Evolutionary conservation across 2,888 invertebrate species (phyloP), one percentile per base, ranked within the genome.

Genomic region (Eupithecia pulchellata): DNA sequence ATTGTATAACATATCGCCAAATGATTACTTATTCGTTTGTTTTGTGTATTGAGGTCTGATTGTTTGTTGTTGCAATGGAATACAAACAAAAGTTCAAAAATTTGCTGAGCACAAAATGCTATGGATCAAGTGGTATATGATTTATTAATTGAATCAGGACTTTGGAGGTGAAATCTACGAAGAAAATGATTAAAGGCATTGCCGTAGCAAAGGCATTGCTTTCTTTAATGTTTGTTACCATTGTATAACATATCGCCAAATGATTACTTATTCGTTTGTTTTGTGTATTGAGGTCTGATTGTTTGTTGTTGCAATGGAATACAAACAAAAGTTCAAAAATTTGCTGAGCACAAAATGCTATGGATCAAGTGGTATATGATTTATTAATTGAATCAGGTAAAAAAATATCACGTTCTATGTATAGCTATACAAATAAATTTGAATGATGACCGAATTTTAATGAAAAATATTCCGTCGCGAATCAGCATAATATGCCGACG

Each of bases 401-500:
- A n/a, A 39, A n/a, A 39, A 39, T 5, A 1, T 6, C 5, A 39
- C n/a, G 39, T 13, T 29, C 6, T 29, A 17, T 29, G 8, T 57
- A 17, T 8, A 29, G 14, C 17, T 8, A 57, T 27, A 57, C 29
- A 57, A 29, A 57, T n/a, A 57, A 25, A 17, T 29, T 27, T 29
- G 6, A 29, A 17, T 29, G 29, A 29, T 68, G 68, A 61, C 62
- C 61, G 42, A 68, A 32, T 58, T 64, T 25, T 52, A 66, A 64
- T 63, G n/a, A 61, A 64, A 68, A 69, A 69, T 74, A 69, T 39
- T 64, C 63, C 72, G 69, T 66, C 71, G 65, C 61, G 64, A 69
- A 71, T 73, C 72, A 63, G 64, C 71, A 69, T 69, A 69, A 61
- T 32, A 13, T 47, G 76, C 73, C 74, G 68, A 36, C 72, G 75